Conservation (phyloP, 2,888 invertebrate genomes). For the Ichneumon xanthorius region DNA sequence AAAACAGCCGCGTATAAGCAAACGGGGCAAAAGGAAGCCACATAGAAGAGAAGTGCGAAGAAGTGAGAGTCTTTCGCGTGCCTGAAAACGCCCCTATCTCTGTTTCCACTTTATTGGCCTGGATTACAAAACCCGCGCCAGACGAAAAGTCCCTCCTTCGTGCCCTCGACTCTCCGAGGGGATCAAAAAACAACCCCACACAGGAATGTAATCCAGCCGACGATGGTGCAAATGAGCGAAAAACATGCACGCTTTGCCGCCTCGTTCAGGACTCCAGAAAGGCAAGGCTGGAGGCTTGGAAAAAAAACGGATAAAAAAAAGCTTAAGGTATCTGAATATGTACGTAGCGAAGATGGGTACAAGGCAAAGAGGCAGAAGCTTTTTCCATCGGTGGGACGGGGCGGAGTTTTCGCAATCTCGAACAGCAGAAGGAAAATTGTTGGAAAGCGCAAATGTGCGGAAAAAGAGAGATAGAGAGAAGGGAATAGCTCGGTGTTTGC, state of each 20-base stretch:
- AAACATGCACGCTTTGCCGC: conserved; percentile 1
- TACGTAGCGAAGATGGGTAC: not conserved
- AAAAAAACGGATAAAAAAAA: conserved; percentile 18
- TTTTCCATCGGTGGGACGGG: conserved; percentile 10
- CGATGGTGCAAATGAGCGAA: conserved; percentile 44
- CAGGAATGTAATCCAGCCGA: not conserved
- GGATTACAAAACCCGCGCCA: conserved; percentile 46
- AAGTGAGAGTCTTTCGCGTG: conserved; percentile 34
- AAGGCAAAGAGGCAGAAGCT: conserved; percentile 2
- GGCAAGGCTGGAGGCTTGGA: not conserved
- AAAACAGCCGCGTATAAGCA: no score
- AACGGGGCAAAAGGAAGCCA: conserved; percentile 4
- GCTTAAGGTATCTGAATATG: not conserved
- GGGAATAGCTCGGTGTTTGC: conserved; percentile 33
- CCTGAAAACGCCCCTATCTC: conserved; percentile 70
- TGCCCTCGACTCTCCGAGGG: conserved; percentile 15
- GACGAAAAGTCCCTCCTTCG: not conserved
- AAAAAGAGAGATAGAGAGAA: conserved; percentile 26
- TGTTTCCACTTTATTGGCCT: conserved; percentile 74
- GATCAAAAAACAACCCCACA: conserved; percentile 32
- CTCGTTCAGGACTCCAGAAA: not conserved
- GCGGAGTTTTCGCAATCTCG: conserved; percentile 58
- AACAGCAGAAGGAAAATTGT: conserved; percentile 44
- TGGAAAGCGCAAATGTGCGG: conserved; percentile 61
- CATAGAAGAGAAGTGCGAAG: conserved; percentile 10